phyloP scores from a whole-genome alignment of 2,797 vertebrate species.

The Neosilurus mollespiculum region DNA sequence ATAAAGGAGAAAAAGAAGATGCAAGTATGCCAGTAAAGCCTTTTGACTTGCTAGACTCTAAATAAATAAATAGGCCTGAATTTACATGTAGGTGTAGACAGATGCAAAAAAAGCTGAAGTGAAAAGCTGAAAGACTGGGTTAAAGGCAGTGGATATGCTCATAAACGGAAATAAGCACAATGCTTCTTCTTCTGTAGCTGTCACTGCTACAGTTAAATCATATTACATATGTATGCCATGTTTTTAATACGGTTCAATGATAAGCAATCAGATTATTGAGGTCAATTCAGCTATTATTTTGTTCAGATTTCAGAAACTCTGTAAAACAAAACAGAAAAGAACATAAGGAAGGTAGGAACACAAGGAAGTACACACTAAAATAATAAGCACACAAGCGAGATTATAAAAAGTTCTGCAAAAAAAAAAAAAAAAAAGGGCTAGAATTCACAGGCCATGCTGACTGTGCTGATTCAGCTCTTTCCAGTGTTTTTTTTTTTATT shows the following conservation, averaged over 20 bases:
- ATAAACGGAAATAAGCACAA: neutral
- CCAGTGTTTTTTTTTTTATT: too few species aligned
- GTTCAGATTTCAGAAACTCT: too few species aligned
- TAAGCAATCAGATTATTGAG: neutral
- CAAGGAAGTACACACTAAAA: too few species aligned
- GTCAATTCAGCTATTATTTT: too few species aligned
- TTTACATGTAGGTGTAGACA: neutral
- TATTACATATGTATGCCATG: neutral
- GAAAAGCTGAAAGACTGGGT: neutral
- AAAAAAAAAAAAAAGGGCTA: too few species aligned
- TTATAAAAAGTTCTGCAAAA: too few species aligned
- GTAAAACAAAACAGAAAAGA: too few species aligned
- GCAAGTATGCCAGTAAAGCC: constrained; percentile 1
- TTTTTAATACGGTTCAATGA: neutral
- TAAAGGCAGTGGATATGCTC: neutral
- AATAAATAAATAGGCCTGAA: neutral
- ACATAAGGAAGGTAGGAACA: too few species aligned
- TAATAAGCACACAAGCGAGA: too few species aligned
- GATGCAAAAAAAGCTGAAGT: neutral
- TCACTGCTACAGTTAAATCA: neutral
- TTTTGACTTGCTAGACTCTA: neutral
- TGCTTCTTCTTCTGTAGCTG: neutral
- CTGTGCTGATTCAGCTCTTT: too few species aligned
- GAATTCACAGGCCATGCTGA: too few species aligned
- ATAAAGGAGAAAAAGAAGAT: constrained; percentile 24